Base-by-base conservation (phyloP, 2,888 invertebrate genomes). In the Cylindroiulus punctatus region DNA sequence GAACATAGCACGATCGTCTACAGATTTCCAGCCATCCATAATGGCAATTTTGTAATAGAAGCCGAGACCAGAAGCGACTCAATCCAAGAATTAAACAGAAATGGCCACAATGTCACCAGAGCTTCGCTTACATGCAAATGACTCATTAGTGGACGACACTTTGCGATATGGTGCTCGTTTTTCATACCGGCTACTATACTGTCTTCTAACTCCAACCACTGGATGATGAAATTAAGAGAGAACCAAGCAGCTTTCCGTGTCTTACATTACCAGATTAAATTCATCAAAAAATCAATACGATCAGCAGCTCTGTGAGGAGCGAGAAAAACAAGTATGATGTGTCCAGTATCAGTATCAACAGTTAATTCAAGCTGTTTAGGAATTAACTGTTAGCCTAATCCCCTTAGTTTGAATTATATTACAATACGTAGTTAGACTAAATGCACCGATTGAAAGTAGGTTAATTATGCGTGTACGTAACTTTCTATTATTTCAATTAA, bases 231-330 rank as follows among this genome's bases (percentile, higher is more conserved):
- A 76, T 76, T 30, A 76, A 76, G 76, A 32, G 76, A 76, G 76
- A 30, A 76, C 30, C 76, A 30, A 76, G 76, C 12, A 76, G 30
- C 17, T 32, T 76, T 30, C 26, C 76, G 3, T n/a, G n/a, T n/a
- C n/a, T 32, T 76, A 30, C 76, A 76, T 76, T 32, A 76, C 76
- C 12, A 26, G 76, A 76, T 76, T 76, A 76, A 76, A 76, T 76
- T 76, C 76, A 17, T 8, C 76, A 30, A 76, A 30, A 76, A 76
- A 76, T 76, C 76, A 17, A 76, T 76, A 76, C 30, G 17, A 76
- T 76, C 76, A 76, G 30, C 30, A 26, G 65, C 26, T 26, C n/a
- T 26, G 26, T 8, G 65, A 8, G 10, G 26, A 65, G 14, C 22
- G 26, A 76, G 32, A 30, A 12, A 14, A 14, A 17, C 12, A 76